phyloP scores from a whole-genome alignment of 2,797 vertebrate species.

The Phrynocephalus guinanensis region DNA sequence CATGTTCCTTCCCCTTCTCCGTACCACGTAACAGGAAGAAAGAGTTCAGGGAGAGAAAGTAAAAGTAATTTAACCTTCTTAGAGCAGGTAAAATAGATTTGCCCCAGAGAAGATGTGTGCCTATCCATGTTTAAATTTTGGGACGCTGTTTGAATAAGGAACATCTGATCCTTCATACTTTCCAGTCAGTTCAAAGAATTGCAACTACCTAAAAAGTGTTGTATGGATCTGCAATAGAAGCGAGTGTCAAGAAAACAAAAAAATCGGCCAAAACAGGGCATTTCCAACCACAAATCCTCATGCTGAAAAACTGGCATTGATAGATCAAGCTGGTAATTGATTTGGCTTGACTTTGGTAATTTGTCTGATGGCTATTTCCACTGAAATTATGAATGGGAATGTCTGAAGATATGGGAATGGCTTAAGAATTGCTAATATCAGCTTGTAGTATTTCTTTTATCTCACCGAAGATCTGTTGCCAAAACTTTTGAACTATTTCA shows the following conservation, averaged over 20 bases:
- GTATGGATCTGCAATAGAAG: neutral
- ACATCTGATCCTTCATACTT: conserved; percentile 10
- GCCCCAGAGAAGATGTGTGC: conserved; percentile 38
- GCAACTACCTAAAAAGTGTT: neutral
- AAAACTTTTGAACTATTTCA: no score
- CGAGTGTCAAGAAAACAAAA: neutral
- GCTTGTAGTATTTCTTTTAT: no score
- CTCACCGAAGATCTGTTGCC: no score
- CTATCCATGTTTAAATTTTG: conserved; percentile 33
- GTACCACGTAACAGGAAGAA: conserved; percentile 44
- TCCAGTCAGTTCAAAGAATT: conserved; percentile 10
- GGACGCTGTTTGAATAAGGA: conserved; percentile 34
- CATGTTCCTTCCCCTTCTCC: conserved; percentile 29
- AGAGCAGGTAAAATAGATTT: conserved; percentile 47
- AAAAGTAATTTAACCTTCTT: conserved; percentile 57
- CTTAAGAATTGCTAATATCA: neutral
- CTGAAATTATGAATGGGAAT: neutral
- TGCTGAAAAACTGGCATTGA: neutral
- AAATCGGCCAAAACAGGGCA: neutral
- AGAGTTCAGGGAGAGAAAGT: conserved; percentile 24
- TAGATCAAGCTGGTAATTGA: neutral
- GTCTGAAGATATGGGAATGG: neutral
- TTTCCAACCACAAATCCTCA: neutral
- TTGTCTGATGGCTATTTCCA: neutral
- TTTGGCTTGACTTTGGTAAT: neutral